Evolutionary conservation across 2,888 invertebrate species (phyloP).

Genomic region (Eristalinus aeneus): DNA sequence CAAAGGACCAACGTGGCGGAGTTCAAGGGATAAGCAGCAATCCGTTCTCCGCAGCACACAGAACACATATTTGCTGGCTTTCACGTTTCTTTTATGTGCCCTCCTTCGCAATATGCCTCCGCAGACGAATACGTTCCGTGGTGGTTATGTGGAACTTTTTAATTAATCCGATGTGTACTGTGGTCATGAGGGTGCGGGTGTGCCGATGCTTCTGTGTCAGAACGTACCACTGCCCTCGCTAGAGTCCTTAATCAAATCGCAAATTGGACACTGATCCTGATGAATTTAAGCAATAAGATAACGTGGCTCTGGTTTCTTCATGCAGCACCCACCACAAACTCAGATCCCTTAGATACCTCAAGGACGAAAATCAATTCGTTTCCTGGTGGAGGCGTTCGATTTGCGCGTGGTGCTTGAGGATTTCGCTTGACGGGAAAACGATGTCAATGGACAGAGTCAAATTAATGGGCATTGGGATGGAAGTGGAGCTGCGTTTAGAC

Average conservation of each 20-base stretch:
- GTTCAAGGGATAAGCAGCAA: neutral
- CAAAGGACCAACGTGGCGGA: neutral
- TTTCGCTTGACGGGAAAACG: neutral
- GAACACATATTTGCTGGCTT: neutral
- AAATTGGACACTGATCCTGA: slow-evolving; percentile 64
- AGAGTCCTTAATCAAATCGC: slow-evolving; percentile 56
- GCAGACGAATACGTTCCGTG: neutral
- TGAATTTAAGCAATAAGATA: slow-evolving; percentile 65
- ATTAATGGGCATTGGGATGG: neutral
- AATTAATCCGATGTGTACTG: slow-evolving; percentile 32
- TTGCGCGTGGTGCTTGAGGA: neutral
- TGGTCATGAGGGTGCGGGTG: neutral
- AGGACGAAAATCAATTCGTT: slow-evolving; percentile 15
- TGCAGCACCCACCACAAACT: no score
- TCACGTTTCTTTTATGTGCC: neutral
- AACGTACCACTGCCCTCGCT: neutral
- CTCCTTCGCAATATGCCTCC: neutral
- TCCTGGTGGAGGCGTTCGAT: neutral
- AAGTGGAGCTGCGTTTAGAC: neutral
- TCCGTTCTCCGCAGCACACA: neutral
- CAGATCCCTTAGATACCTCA: slow-evolving; percentile 13
- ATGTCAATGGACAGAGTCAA: neutral
- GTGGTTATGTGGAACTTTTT: slow-evolving; percentile 22
- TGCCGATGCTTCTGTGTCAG: no score
- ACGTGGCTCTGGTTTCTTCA: slow-evolving; percentile 10